A percentile compares a stretch with the other conserved stretches of the same genome.
Conservation (phyloP, 30 jellyfish, hydroid and myxozoan genomes). For the Aurelia aurita region DNA sequence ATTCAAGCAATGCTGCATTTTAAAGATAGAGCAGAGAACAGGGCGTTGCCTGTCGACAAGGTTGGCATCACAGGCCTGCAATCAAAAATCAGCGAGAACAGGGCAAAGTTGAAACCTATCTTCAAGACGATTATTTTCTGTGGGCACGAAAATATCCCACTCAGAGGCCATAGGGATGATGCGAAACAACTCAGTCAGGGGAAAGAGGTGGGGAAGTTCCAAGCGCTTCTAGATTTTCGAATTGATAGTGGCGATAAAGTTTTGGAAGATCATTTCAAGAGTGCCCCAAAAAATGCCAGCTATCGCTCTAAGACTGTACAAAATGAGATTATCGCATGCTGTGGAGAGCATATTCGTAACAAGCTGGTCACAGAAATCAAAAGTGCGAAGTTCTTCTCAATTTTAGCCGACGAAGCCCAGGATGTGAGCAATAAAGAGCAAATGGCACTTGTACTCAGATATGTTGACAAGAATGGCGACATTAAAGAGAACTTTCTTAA, state of each 20-base stretch:
- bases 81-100: not conserved
- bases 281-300: conserved; percentile 35
- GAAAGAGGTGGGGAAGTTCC: conserved; percentile 8
- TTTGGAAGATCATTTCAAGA: conserved; percentile 14
- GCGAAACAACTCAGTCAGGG: not conserved
- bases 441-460: conserved; percentile 10
- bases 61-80: not conserved
- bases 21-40: not conserved
- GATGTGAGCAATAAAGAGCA: conserved; percentile 6
- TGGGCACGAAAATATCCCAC: too few species aligned
- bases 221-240: conserved; percentile 38
- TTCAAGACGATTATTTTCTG: too few species aligned
- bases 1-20: not conserved
- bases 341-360: conserved; percentile 10
- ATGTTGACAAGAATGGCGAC: too few species aligned
- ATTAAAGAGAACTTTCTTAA: too few species aligned
- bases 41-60: not conserved
- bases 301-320: conserved; percentile 31
- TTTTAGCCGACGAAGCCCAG: conserved; percentile 23
- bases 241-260: conserved; percentile 35
- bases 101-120: too few species aligned
- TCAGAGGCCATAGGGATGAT: not conserved
- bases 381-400: conserved; percentile 2
- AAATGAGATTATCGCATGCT: conserved; percentile 30
- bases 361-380: conserved; percentile 16